Percentiles rank a stretch among this genome's conserved stretches.
Evolutionary conservation across 2,888 invertebrate genomes (phyloP).

Genomic region (Pachliopta kotzebuea): DNA sequence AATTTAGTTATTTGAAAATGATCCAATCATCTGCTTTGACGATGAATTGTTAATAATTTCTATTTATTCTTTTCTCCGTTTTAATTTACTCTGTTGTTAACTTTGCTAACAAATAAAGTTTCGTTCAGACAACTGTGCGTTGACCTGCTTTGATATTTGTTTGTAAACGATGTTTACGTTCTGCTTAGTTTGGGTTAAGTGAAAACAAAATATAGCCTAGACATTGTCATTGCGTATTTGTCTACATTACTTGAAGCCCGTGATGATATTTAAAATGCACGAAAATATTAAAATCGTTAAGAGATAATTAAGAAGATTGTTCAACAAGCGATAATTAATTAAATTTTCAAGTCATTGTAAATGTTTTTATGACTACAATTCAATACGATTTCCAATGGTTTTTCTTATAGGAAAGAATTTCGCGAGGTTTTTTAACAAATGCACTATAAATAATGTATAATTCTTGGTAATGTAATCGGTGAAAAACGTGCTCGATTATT

Average conservation of each 20-base stretch:
- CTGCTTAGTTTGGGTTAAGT: constrained; percentile 12
- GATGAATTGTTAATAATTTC: neutral
- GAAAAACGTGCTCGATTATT: constrained; percentile 19
- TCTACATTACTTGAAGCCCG: neutral
- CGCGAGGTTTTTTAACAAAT: too few relatives aligned
- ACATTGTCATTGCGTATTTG: neutral
- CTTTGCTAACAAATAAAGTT: constrained; percentile 9
- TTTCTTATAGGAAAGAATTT: too few relatives aligned
- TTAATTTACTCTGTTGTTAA: constrained; percentile 7
- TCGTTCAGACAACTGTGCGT: constrained; percentile 12
- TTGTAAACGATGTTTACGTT: constrained; percentile 12
- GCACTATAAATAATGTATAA: too few relatives aligned
- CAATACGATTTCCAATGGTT: too few relatives aligned
- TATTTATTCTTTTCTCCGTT: neutral
- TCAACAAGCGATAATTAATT: too few relatives aligned
- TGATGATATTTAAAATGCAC: neutral
- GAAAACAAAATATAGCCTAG: neutral
- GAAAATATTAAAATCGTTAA: neutral
- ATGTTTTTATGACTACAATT: too few relatives aligned
- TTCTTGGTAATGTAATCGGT: neutral
- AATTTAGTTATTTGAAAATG: too few relatives aligned
- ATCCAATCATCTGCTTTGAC: too few relatives aligned
- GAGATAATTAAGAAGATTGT: too few relatives aligned
- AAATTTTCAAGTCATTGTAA: too few relatives aligned
- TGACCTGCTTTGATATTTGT: constrained; percentile 15